A percentile compares a stretch with the other conserved stretches of the same genome.
These are phyloP conservation scores for Pongo pygmaeus DNA, from an alignment of 2,113 vertebrate genomes.

Conservation along the genomic window DNA sequence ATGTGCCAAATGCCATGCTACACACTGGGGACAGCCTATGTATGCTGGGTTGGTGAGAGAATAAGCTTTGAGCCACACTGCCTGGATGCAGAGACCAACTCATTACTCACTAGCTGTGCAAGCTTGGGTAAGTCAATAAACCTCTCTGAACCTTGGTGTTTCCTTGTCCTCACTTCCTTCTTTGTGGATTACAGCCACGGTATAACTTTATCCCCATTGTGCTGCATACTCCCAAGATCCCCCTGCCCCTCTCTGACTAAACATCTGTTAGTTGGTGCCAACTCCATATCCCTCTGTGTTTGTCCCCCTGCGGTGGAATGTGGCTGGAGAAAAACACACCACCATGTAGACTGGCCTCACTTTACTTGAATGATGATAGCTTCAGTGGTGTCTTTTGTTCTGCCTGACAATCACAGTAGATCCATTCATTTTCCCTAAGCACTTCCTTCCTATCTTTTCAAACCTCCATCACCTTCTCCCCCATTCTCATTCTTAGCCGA, in stretches of 20 bases:
- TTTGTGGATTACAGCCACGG: not conserved
- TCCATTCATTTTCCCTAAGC: not conserved
- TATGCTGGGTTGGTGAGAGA: not conserved
- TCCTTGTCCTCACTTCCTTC: not conserved
- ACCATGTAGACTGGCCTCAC: not conserved
- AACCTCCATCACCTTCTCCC: not conserved
- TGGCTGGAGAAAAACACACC: not conserved
- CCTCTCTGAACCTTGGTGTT: not conserved
- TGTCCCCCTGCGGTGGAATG: too few species aligned
- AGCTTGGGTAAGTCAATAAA: not conserved
- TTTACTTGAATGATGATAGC: not conserved
- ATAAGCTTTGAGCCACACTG: not conserved
- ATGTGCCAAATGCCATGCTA: rapidly evolving
- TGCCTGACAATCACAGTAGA: not conserved
- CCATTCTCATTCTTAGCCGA: not conserved
- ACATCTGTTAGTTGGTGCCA: too few species aligned
- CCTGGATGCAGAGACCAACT: not conserved
- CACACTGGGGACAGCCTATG: rapidly evolving
- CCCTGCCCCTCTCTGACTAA: not conserved
- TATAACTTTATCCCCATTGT: not conserved
- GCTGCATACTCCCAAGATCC: not conserved
- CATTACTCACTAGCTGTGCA: not conserved
- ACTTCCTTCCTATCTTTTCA: not conserved
- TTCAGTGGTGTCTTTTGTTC: not conserved
- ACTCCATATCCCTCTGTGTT: not conserved